These are phyloP conservation scores for Drosophila acutilabella DNA, from an alignment of 2,888 invertebrate species.

Conservation along the genomic window DNA sequence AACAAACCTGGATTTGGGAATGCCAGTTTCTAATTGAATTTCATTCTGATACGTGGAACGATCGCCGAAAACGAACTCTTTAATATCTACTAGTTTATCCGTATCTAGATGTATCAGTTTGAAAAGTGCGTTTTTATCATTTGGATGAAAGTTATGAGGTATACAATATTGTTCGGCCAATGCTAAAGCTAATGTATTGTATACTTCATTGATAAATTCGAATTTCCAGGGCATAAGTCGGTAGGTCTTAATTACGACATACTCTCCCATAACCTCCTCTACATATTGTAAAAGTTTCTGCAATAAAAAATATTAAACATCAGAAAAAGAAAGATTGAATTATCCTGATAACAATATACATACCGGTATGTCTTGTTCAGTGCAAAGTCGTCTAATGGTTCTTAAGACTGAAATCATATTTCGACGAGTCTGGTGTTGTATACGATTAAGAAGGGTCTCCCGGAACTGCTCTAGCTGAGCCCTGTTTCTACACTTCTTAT, in stretches of 20 bases:
- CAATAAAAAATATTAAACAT: neutral
- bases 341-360: constrained; percentile 8
- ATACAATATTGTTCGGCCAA: constrained; percentile 71
- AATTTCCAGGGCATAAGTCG: constrained; percentile 83
- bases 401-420: constrained; percentile 76
- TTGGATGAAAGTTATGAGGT: constrained; percentile 35
- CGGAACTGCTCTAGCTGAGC: constrained; percentile 58
- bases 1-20: constrained; percentile 34
- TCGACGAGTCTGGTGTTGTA: constrained; percentile 82
- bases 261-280: constrained; percentile 82
- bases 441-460: constrained; percentile 70
- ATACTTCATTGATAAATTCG: constrained; percentile 82
- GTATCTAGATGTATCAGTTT: constrained; percentile 64
- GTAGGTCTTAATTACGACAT: constrained; percentile 78
- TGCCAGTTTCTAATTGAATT: constrained; percentile 39
- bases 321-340: neutral
- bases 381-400: constrained; percentile 66
- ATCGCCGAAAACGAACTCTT: constrained; percentile 78
- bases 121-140: constrained; percentile 52
- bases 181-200: constrained; percentile 79
- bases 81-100: constrained; percentile 66
- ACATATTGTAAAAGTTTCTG: constrained; percentile 76
- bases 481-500: constrained; percentile 69
- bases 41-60: constrained; percentile 76
- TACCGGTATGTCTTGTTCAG: constrained; percentile 66